Evolutionary conservation across 2,888 invertebrate genomes (phyloP), one percentile per base, ranked within the genome.

Genomic region (Ellobium chinense): DNA sequence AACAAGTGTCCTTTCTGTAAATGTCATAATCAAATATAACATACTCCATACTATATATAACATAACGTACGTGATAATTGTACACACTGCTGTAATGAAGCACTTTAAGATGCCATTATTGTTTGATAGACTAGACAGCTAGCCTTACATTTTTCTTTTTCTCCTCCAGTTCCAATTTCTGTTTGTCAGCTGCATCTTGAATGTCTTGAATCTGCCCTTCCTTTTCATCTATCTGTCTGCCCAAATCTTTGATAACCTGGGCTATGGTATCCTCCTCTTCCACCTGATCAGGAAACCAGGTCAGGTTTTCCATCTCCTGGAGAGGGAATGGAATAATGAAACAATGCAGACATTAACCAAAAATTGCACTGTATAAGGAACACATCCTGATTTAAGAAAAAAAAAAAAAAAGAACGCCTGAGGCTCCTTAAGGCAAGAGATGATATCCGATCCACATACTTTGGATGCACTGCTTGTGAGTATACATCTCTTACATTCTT

Each of bases 91-190:
- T n/a, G n/a, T n/a, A n/a, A n/a, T n/a, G n/a, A n/a, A n/a, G n/a
- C n/a, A n/a, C n/a, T n/a, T n/a, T n/a, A n/a, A n/a, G n/a, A n/a
- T n/a, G n/a, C n/a, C n/a, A n/a, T n/a, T n/a, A n/a, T n/a, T n/a
- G n/a, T n/a, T n/a, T n/a, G n/a, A n/a, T n/a, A n/a, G 7, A 62
- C 29, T 29, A 62, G 14, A 14, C 7, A 39, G 34, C 27, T 39
- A 29, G 29, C 31, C 66, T 56, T 39, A 74, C 65, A 31, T 24
- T 75, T 72, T 73, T 75, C n/a, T 81, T 76, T 34, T 83, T 73
- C 4, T 83, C 74, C 54, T 82, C 84, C 14, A 86, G 36, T 21
- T 84, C 84, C 68, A 80, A 80, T 46, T 81, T 81, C 75, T 82
- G 65, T 68, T 83, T 83, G 24, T 84, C n/a, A n/a, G 78, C 63